A percentile compares a stretch with the other conserved stretches of the same genome.
Evolutionary conservation across 2,113 vertebrate genomes (phyloP).

Genomic region (Bolborhynchus lineola): DNA sequence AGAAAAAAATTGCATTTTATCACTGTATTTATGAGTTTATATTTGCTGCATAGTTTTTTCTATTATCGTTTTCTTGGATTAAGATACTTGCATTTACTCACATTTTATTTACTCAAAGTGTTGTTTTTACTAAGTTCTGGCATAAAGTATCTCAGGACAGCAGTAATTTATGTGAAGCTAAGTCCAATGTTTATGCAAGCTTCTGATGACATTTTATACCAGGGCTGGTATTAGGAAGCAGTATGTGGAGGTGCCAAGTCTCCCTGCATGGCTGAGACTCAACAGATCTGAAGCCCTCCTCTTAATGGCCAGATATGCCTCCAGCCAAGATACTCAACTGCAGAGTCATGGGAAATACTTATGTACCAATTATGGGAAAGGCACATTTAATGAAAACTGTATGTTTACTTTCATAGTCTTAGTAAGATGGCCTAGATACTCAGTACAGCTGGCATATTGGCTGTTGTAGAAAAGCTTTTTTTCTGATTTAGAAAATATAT

Average conservation of each 20-base stretch:
- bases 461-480: slow-evolving; percentile 50
- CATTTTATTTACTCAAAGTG: slow-evolving; percentile 77
- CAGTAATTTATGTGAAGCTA: slow-evolving; percentile 83
- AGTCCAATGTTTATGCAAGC: slow-evolving; percentile 83
- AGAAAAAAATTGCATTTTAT: slow-evolving; percentile 65
- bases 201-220: slow-evolving; percentile 82
- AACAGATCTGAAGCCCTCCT: slow-evolving; percentile 73
- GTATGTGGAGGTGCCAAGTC: slow-evolving; percentile 77
- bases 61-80: slow-evolving; percentile 72
- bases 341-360: slow-evolving; percentile 81
- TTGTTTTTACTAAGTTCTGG: slow-evolving; percentile 81
- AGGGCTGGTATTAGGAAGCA: slow-evolving; percentile 80
- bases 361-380: slow-evolving; percentile 75
- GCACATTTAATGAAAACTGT: slow-evolving; percentile 76
- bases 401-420: slow-evolving; percentile 73
- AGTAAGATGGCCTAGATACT: slow-evolving; percentile 68
- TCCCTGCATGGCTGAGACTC: slow-evolving; percentile 73
- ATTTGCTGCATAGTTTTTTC: slow-evolving; percentile 57
- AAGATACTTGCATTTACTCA: slow-evolving; percentile 71
- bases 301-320: slow-evolving; percentile 76
- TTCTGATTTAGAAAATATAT: slow-evolving; percentile 51
- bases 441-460: slow-evolving; percentile 58
- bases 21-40: slow-evolving; percentile 70
- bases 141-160: slow-evolving; percentile 75
- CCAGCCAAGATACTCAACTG: slow-evolving; percentile 76